A percentile compares a stretch with the other conserved stretches of the same genome.
Evolutionary conservation across 2,797 vertebrate species (phyloP).

Genomic region (Coregonus ussuriensis): DNA sequence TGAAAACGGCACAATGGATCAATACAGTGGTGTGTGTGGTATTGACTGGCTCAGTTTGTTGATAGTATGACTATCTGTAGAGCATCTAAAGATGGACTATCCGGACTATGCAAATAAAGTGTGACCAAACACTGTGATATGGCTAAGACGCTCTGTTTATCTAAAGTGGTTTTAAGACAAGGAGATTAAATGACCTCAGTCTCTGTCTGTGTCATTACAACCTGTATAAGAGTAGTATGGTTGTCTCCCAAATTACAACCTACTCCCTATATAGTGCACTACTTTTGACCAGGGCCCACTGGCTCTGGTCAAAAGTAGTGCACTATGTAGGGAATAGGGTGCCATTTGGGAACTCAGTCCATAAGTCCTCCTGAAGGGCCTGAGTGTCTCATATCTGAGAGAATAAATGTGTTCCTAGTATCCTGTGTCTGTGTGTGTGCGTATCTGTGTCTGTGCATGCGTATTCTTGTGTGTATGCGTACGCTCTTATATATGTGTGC

Average conservation of each 20-base stretch:
- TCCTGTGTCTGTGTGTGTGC: neutral
- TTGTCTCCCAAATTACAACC: neutral
- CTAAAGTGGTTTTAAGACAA: conserved; percentile 54
- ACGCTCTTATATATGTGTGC: neutral
- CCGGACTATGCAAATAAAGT: no score
- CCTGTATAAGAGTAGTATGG: conserved; percentile 10
- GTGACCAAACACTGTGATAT: no score
- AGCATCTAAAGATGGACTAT: no score
- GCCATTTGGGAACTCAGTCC: neutral
- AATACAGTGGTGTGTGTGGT: neutral
- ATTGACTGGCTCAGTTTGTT: neutral
- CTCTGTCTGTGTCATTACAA: conserved; percentile 37
- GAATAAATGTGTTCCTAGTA: no score
- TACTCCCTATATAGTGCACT: neutral
- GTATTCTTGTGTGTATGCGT: no score
- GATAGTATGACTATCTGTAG: no score
- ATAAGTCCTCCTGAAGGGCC: no score
- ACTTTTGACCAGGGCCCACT: neutral
- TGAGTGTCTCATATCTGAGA: no score
- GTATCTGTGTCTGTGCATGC: neutral
- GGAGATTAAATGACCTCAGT: conserved; percentile 56
- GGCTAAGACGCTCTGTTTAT: conserved; percentile 23
- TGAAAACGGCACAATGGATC: neutral
- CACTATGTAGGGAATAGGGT: neutral
- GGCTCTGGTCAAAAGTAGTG: neutral